Evolutionary conservation across 2,113 vertebrate genomes (phyloP), one percentile per base, ranked within the genome.

Genomic region (Typhlomys cinereus): DNA sequence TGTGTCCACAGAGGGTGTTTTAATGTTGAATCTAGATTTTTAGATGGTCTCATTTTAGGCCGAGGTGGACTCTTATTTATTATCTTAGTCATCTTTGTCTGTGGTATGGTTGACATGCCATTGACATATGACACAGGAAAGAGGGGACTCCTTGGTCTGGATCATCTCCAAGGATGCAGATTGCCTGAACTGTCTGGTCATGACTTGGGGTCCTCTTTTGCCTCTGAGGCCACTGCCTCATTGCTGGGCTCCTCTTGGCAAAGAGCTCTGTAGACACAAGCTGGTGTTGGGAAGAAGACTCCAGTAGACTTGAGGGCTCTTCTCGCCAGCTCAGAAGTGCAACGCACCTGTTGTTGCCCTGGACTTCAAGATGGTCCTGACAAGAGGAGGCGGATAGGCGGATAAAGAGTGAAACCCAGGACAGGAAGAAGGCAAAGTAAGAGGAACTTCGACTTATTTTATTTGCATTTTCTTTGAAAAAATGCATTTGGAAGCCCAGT

Each of bases 391-490:
- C 31, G 39, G 50, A 41, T 31, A 78, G 75, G 59, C n/a, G 69
- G 71, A 61, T 29, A 39, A 44, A 50, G 57, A 85, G 27, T 70
- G 69, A 61, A 57, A 31, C 92, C 64, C 80, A 46, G 31, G 44
- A 50, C 46, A 75, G 76, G 31, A 78, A 25, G n/a, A 54, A 69
- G 34, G 50, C 64, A 82, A n/a, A 66, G 73, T 25, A 50, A 95
- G 64, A 88, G 59, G 15, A 57, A 41, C 91, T 78, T 52, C 8
- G 25, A 66, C 52, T 70, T 39, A 41, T 36, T n/a, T 14, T 12
- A 5, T 69, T 71, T 80, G 29, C 36, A 74, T 83, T 93, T 83
- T 52, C 39, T 79, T 69, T 46, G 62, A 88, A 90, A 87, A 79
- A 89, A 48, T 59, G 12, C 66, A 69, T 70, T 73, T 86, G 52